These are phyloP conservation scores for Tipula confusa DNA, from an alignment of 2,888 invertebrate genomes.

Conservation along the genomic window DNA sequence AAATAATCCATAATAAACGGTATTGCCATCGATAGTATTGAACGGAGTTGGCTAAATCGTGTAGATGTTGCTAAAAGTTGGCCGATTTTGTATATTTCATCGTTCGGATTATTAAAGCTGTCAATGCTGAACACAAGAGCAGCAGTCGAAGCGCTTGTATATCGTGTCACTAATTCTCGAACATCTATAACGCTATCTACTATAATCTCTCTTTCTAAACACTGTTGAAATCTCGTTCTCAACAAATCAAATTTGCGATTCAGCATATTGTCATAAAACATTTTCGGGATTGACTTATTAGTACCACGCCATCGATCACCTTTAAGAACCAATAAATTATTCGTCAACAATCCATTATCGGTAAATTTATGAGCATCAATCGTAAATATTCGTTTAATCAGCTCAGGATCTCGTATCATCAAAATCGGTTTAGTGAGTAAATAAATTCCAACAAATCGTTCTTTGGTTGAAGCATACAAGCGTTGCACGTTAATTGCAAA, in stretches of 20 bases:
- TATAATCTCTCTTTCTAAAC: background rate
- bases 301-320: background rate
- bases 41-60: background rate
- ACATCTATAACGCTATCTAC: background rate
- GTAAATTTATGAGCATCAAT: background rate
- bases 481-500: background rate
- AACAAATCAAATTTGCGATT: background rate
- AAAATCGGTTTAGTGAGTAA: background rate
- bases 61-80: background rate
- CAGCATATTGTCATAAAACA: background rate
- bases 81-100: background rate
- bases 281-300: accelerated
- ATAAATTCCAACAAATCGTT: background rate
- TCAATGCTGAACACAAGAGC: background rate
- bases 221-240: background rate
- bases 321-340: background rate
- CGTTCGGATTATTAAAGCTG: background rate
- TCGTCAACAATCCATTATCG: background rate
- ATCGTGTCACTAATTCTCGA: background rate
- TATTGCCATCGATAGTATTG: background rate
- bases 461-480: background rate
- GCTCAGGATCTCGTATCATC: background rate
- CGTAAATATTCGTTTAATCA: background rate
- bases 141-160: background rate
- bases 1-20: background rate